These are phyloP conservation scores for Pristionchus pacificus DNA, from an alignment of 1,140 invertebrate species.

Conservation along the genomic window DNA sequence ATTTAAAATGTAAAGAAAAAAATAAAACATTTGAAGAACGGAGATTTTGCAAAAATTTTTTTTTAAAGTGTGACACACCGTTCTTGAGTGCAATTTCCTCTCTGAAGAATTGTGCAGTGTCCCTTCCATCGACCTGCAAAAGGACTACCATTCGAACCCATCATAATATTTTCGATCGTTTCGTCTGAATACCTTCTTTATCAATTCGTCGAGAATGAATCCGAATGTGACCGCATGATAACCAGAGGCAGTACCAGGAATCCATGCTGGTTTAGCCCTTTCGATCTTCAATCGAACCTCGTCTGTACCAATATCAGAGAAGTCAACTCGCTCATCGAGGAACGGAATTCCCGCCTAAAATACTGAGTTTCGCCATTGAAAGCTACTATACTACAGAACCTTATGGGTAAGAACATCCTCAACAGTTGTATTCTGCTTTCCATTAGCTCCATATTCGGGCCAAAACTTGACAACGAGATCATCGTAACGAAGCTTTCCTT, in stretches of 20 bases:
- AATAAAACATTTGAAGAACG: too few relatives aligned
- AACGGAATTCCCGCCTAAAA: constrained; percentile 49
- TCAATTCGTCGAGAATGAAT: constrained; percentile 58
- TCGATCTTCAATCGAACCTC: constrained; percentile 39
- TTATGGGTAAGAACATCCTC: constrained; percentile 58
- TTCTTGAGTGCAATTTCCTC: constrained; percentile 59
- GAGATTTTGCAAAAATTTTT: too few relatives aligned
- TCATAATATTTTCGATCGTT: neutral
- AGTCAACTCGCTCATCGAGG: constrained; percentile 37
- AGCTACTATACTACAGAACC: constrained; percentile 40
- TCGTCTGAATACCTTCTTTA: constrained; percentile 54
- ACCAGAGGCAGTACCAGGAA: constrained; percentile 52
- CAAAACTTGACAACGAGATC: constrained; percentile 58
- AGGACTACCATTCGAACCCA: neutral
- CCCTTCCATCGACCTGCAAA: constrained; percentile 43
- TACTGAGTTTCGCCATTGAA: constrained; percentile 8
- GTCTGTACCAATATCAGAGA: constrained; percentile 36
- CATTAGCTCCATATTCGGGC: constrained; percentile 59
- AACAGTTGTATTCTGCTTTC: constrained; percentile 59
- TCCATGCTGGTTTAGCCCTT: constrained; percentile 44
- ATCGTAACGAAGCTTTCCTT: constrained; percentile 58
- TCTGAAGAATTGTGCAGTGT: constrained; percentile 55
- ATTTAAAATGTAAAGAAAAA: too few relatives aligned
- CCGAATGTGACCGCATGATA: constrained; percentile 59
- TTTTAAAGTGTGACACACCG: too few relatives aligned